phyloP scores from a whole-genome alignment of 2,888 invertebrate genomes.

The Prosopocoilus inquinatus region DNA sequence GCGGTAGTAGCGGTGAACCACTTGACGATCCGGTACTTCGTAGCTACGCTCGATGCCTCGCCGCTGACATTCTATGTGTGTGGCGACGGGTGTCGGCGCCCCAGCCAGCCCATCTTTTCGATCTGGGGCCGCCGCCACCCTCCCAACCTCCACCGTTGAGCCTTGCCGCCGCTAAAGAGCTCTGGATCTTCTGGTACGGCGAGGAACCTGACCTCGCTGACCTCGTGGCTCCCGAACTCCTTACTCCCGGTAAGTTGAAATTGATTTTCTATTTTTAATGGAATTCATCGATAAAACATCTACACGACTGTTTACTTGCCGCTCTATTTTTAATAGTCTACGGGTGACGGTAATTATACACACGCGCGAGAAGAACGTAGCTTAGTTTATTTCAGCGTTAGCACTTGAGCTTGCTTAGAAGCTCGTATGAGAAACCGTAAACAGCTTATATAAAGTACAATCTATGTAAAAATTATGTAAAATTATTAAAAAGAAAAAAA shows the following conservation, averaged over 20 bases:
- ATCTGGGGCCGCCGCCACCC: slow-evolving; percentile 55
- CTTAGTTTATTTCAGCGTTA: no score
- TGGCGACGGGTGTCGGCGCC: slow-evolving; percentile 87
- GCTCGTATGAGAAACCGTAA: no score
- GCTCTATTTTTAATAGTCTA: no score
- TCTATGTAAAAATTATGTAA: no score
- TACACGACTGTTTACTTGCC: no score
- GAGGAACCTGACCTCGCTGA: slow-evolving; percentile 90
- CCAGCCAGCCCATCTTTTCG: slow-evolving; percentile 50
- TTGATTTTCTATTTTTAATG: no score
- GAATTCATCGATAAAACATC: no score
- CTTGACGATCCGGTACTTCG: slow-evolving; percentile 88
- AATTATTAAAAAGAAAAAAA: no score
- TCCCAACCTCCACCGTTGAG: slow-evolving; percentile 69
- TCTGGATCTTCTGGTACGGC: slow-evolving; percentile 99
- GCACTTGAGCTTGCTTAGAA: no score
- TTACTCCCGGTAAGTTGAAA: slow-evolving; percentile 74
- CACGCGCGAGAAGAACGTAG: no score
- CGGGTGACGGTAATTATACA: no score
- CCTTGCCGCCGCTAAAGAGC: slow-evolving; percentile 87
- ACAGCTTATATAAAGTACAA: no score
- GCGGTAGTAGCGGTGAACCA: slow-evolving; percentile 59
- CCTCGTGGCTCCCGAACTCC: slow-evolving; percentile 81
- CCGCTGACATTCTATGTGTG: slow-evolving; percentile 94
- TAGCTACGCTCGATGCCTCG: slow-evolving; percentile 87